Base-by-base conservation (phyloP, 2,797 vertebrate species). In the Pteronotus mesoamericanus region DNA sequence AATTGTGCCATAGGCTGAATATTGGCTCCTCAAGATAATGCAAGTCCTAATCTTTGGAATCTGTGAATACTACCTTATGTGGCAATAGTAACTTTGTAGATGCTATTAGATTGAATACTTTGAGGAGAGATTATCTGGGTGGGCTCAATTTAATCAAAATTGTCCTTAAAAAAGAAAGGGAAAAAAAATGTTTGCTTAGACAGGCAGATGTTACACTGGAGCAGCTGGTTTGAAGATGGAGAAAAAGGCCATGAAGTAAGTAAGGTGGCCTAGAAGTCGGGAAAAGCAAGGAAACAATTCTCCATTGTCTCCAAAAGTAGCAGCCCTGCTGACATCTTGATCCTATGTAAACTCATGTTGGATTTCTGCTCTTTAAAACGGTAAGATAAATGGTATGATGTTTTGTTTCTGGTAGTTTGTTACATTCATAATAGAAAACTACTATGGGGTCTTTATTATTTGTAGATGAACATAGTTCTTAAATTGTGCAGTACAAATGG, bases 281-380 rank as follows among this genome's bases (percentile, higher is more conserved):
- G 18, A 18, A 42, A 80, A 42, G 7, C 4, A 66, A 42, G 5
- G 9, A 53, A 77, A 51, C 1, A 16, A 37, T 37, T 42, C 19
- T 14, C 0, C 29, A 15, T 4, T 71, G 6, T n/a, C 14, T 44
- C 14, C 7, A 39, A 16, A 53, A 46, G 3, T 8, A 24, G 1
- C 19, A 19, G 9, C 9, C 86, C 5, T 83, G 9, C 4, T 2
- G 1, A 32, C 3, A 55, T 11, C 4, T 51, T 51, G 22, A 55
- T 18, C 9, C 26, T 3, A n/a, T 9, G 8, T 9, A 86, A 94
- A 69, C 7, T 57, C 3, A 71, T 66, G 75, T 53, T 61, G 39
- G 8, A 37, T 8, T 87, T 68, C 16, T 32, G 11, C 9, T 15
- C 14, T 79, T 68, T 19, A 89, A 9, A 89, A 68, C 0, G 61